Base-by-base conservation (phyloP, 2,888 invertebrate species). In the Limnephilus rhombicus region DNA sequence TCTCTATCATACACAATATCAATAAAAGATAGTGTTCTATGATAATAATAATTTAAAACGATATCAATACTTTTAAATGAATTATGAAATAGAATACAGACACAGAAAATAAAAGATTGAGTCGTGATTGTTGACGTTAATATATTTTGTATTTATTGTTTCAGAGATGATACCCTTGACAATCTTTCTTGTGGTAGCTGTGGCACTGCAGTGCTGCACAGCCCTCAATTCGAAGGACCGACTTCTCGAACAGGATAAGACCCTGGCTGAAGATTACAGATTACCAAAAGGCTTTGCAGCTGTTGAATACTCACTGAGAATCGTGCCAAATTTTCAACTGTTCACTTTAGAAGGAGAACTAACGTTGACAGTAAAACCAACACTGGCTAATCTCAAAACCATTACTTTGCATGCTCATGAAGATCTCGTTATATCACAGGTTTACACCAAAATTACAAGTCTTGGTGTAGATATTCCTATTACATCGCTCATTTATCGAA, bases 331-430 rank as follows among this genome's bases (percentile, higher is more conserved):
- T 31, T 88, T 92, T 80, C 80, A 91, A 18, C 24, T 34, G 0
- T 96, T 96, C 93, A 95, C 95, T 0, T 97, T 96, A 92, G 94
- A 95, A 5, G 97, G 97, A 18, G 95, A 94, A 94, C 96, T 96
- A 0, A 94, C 94, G 34, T 96, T 97, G 24, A 94, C 94, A 3
- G 94, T 96, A 3, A 94, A 93, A 49, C 94, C 94, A 1, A 95
- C 95, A 0, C 94, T 94, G 37, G 93, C 93, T 0, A 94, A 92
- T 12, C 95, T 95, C 0, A 95, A 94, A n/a, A 94, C 94, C 93
- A 96, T 96, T 12, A 95, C 95, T 93, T 93, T 96, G 0, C 96
- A 96, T 92, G 95, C 93, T 0, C 9, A 68, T 24, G 93, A 96
- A 94, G 95, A 95, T 85, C 94, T 96, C 0, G 94, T 29, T 1